A percentile compares a stretch with the other conserved stretches of the same genome.
Evolutionary conservation across 2,888 invertebrate genomes (phyloP).

Genomic region (Dynastes hyllus): DNA sequence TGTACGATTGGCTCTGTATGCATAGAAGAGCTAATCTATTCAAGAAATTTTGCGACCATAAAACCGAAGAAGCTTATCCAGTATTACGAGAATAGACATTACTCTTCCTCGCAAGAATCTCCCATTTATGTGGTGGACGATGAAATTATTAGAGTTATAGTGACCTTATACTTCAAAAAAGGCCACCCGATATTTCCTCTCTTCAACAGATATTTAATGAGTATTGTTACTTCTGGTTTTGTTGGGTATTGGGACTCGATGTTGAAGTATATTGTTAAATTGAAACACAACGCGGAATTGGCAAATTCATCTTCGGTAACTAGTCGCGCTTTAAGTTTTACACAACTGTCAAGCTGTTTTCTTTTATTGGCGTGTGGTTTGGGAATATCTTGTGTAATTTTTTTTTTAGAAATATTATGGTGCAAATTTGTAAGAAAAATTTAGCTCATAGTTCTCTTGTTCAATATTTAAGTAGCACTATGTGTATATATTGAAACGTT

Average conservation of each 20-base stretch:
- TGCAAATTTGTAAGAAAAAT: background rate
- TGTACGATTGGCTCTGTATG: background rate
- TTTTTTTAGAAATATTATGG: slow-evolving; percentile 34
- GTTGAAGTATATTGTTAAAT: slow-evolving; percentile 12
- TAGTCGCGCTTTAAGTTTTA: background rate
- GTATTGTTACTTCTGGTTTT: slow-evolving; percentile 24
- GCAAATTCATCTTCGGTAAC: background rate
- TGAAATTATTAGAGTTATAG: slow-evolving; percentile 12
- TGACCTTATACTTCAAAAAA: slow-evolving; percentile 38
- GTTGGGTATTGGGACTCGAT: slow-evolving; percentile 27
- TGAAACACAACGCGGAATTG: slow-evolving; percentile 18
- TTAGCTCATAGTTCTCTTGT: background rate
- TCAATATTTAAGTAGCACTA: no score
- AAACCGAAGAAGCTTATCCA: slow-evolving; percentile 7
- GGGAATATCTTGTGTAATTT: background rate
- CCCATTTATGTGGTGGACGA: slow-evolving; percentile 29
- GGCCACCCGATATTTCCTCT: slow-evolving; percentile 39
- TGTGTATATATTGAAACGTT: no score
- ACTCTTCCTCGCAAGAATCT: slow-evolving; percentile 5
- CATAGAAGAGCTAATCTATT: background rate
- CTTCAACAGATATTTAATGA: slow-evolving; percentile 16
- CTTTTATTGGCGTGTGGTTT: slow-evolving; percentile 14
- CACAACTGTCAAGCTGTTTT: slow-evolving; percentile 25
- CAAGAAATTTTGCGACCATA: slow-evolving; percentile 15
- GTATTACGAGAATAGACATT: slow-evolving; percentile 9